Base-by-base conservation (phyloP, 2,888 invertebrate genomes). In the Melieria picta region DNA sequence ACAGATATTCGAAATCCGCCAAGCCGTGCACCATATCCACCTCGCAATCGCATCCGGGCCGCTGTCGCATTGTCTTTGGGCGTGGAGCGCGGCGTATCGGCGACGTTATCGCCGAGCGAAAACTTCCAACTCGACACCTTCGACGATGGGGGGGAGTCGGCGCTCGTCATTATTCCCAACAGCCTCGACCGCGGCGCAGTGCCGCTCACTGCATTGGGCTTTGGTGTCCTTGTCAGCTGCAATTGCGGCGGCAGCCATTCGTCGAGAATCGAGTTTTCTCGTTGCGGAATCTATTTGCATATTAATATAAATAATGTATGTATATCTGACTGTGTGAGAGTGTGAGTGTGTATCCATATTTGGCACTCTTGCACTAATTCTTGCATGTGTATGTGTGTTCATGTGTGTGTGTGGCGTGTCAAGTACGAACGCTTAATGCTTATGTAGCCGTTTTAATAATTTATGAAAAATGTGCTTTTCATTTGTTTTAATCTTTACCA, bases 381-480 rank as follows among this genome's bases (percentile, higher is more conserved):
- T 61, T 4, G 55, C 47, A 57, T 75, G 74, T 56, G 63, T 74
- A 69, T 72, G 71, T 74, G 72, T 64, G 52, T 63, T 16, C 16
- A 10, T 45, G 65, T 16, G 50, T 62, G 45, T 74, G 73, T 65
- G 65, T 67, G 72, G 66, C 65, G 67, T 58, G 58, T 62, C 65
- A 65, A 71, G 72, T 72, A 70, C 64, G 74, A 68, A 57, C 61
- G 30, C 30, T 30, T 30, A 30, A 30, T 30, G 30, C 42, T 68
- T 61, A 57, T 65, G 67, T 61, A 43, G 48, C 65, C 69, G 78
- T 80, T 79, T 80, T 77, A 83, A 84, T 82, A 84, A 84, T 83
- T 82, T 80, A 84, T 82, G 73, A 79, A 80, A 82, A 77, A 80
- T 77, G 78, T 78, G 77, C 81, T 82, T 75, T 71, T 64, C 65